Evolutionary conservation across 2,888 invertebrate species (phyloP).

Genomic region (Tricholauxania praeusta): DNA sequence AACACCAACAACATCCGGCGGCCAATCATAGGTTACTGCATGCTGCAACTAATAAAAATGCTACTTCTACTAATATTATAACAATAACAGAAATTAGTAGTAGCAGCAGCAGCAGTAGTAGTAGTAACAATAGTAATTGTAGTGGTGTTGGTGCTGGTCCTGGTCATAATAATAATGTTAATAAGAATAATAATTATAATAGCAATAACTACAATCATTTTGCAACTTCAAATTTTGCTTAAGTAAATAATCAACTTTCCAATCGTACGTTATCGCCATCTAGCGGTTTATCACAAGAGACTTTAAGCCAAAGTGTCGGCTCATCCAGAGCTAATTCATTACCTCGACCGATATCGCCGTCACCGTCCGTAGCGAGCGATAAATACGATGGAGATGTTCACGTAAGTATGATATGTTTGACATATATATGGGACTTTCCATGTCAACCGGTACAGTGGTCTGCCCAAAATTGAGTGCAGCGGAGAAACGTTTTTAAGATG

Average conservation of each 20-base stretch:
- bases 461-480: too few species aligned
- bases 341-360: constrained; percentile 87
- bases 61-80: constrained; percentile 31
- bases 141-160: constrained; percentile 36
- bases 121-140: constrained; percentile 40
- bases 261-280: constrained; percentile 71
- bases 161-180: constrained; percentile 16
- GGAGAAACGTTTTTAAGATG: too few species aligned
- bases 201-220: constrained; percentile 12
- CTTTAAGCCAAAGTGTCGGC: constrained; percentile 73
- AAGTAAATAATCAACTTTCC: constrained; percentile 46
- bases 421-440: background rate
- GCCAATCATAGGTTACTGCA: constrained; percentile 31
- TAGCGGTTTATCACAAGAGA: constrained; percentile 74
- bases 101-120: constrained; percentile 39
- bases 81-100: constrained; percentile 40
- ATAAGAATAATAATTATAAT: background rate
- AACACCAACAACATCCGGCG: constrained; percentile 13
- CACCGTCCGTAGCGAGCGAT: constrained; percentile 91
- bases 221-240: constrained; percentile 41
- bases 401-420: constrained; percentile 66
- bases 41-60: constrained; percentile 33
- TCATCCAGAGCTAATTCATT: constrained; percentile 76
- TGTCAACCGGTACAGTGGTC: too few species aligned
- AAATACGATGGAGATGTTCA: constrained; percentile 85